Evolutionary conservation across 2,797 vertebrate species (phyloP).

Genomic region (Enteromius paludinosus): DNA sequence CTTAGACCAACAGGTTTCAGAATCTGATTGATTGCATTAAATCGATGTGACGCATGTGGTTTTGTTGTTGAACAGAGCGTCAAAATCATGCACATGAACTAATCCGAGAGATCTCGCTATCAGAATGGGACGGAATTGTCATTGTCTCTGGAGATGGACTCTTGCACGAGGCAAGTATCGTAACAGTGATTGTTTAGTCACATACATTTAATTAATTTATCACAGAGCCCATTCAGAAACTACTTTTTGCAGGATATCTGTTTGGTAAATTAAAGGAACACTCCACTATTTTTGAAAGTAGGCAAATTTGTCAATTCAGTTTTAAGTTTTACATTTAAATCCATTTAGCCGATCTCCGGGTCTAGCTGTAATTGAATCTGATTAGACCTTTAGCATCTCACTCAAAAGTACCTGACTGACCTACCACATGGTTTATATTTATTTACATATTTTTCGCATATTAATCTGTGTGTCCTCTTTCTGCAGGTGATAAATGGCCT

Average conservation of each 20-base stretch:
- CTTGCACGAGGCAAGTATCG: constrained; percentile 83
- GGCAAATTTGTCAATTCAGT: too few relatives aligned
- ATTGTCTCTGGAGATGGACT: constrained; percentile 91
- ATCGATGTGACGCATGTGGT: not conserved
- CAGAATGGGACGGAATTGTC: constrained; percentile 91
- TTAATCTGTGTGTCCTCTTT: not conserved
- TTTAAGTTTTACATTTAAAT: too few relatives aligned
- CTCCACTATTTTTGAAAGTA: too few relatives aligned
- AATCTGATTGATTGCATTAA: constrained; percentile 7
- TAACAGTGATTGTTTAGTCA: not conserved
- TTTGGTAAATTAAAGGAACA: not conserved
- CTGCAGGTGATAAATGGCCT: constrained; percentile 91
- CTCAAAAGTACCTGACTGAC: too few relatives aligned
- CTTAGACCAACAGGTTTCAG: not conserved
- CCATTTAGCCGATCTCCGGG: too few relatives aligned
- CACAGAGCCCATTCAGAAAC: not conserved
- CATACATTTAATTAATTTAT: not conserved
- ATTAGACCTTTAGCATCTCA: too few relatives aligned
- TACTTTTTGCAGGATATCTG: not conserved
- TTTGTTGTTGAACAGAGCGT: constrained; percentile 74
- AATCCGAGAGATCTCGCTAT: constrained; percentile 83
- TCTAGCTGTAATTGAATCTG: too few relatives aligned
- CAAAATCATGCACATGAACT: constrained; percentile 90
- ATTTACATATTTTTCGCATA: constrained; percentile 1
- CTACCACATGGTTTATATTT: not conserved